Percentiles rank a stretch among this genome's conserved stretches.
These are phyloP conservation scores for Blennius ocellaris DNA, from an alignment of 2,113 vertebrate species.

Conservation along the genomic window DNA sequence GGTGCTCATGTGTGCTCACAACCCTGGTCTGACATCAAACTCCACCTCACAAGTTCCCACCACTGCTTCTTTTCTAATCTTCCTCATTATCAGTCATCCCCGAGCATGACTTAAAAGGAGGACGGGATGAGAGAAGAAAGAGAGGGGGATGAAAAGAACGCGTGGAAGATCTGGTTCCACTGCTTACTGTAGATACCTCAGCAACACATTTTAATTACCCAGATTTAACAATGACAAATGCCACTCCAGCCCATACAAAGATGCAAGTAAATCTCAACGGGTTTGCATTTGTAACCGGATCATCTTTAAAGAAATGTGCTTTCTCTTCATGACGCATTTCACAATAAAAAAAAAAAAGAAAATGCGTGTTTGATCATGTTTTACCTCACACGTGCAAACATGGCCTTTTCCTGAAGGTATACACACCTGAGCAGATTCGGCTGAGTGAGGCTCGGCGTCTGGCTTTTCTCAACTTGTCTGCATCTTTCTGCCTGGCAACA, in stretches of 20 bases:
- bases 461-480: conserved; percentile 29
- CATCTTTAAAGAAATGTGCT: conserved; percentile 4
- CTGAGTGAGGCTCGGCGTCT: conserved; percentile 13
- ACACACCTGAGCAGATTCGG: conserved; percentile 28
- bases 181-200: conserved; percentile 20
- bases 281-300: conserved; percentile 24
- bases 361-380: conserved; percentile 39
- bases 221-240: conserved; percentile 8
- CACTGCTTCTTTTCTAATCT: conserved; percentile 43
- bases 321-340: background rate
- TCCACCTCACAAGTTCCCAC: conserved; percentile 37
- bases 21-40: conserved; percentile 48
- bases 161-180: conserved; percentile 8
- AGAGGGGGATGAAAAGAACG: conserved; percentile 37
- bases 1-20: conserved; percentile 42
- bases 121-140: conserved; percentile 58
- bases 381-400: conserved; percentile 37
- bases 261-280: conserved; percentile 35
- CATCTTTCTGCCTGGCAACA: conserved; percentile 19
- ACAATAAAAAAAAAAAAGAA: conserved; percentile 17
- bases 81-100: conserved; percentile 55
- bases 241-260: conserved; percentile 4
- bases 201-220: conserved; percentile 12
- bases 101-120: conserved; percentile 48
- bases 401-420: conserved; percentile 10